Base-by-base conservation (phyloP, 1,140 invertebrate genomes). In the Akabosia matsudoensis region DNA sequence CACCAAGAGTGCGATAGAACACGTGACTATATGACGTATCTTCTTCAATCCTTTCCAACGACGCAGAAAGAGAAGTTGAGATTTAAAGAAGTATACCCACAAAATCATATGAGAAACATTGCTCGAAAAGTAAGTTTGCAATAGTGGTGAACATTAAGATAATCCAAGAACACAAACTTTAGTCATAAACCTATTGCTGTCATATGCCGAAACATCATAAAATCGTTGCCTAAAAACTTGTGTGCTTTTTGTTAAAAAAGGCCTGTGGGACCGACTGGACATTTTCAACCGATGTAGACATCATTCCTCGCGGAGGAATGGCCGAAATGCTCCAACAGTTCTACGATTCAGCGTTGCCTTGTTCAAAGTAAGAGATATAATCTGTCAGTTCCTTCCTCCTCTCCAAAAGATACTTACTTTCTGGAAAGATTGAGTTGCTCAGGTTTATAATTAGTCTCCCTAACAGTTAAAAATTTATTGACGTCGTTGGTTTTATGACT, bases 221-320 rank as follows among this genome's bases (percentile, higher is more conserved):
- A n/a, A n/a, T n/a, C n/a, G n/a, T n/a, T n/a, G n/a, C n/a, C n/a
- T n/a, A n/a, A n/a, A n/a, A n/a, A n/a, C n/a, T n/a, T n/a, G n/a
- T n/a, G n/a, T n/a, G n/a, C 45, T 51, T 51, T 51, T 10, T 51
- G 45, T 51, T 93, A 0, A 85, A 93, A 18, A 92, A 92, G 83
- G 37, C 45, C 3, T 74, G 72, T 74, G 72, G 37, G 13, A 54
- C 45, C n/a, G 72, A 74, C 13, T 89, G 28, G 92, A 90, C 81
- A 90, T 93, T 4, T 93, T 94, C 81, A 83, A 92, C 92, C 0
- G 93, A 96, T 83, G 89, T 95, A 1, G 93, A 96, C 84, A 92
- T 95, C 45, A 89, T 95, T 30, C 92, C 93, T 0, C 91, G 90
- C 77, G 86, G 84, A 54, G 88, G 90, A 74, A 86, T 91, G 85